Base-by-base conservation (phyloP, 2,797 vertebrate species). In the Glossophaga mutica region DNA sequence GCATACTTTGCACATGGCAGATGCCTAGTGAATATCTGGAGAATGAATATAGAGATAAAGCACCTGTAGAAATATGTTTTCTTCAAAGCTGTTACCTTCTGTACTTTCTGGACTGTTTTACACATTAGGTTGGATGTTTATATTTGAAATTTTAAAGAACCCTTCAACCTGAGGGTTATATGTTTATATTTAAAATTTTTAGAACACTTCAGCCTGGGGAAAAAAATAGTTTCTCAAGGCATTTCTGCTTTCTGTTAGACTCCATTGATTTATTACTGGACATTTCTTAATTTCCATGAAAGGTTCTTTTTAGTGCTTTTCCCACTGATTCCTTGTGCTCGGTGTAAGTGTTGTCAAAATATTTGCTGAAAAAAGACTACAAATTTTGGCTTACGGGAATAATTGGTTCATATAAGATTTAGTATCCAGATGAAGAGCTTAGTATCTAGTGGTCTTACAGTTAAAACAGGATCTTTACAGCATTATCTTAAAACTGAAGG, bases 141-240 rank as follows among this genome's bases (percentile, higher is more conserved):
- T 91, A 42, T 93, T 95, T 92, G 70, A 95, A 95, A 88, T 57
- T 87, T 92, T 90, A 77, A 94, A 92, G 42, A 59, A 87, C 18
- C 6, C 16, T 94, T 94, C 44, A 62, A 65, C 62, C 19, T 89
- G 26, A 5, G 26, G 21, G 15, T 42, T 89, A 32, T 42, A 57
- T 95, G 19, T 79, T 92, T 93, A 92, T 77, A 81, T 90, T 85
- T 94, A 59, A 90, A 94, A 57, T 8, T 68, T 86, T 82, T 29
- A 88, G 44, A 78, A 67, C 37, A 2, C 34, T 85, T 91, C 55
- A 78, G 46, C 62, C 14, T 76, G 42, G 11, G 39, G 18, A 22
- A 29, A 65, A 76, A 86, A 81, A 77, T 39, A 57, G 44, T 85
- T 77, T 94, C 92, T 89, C 57, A 74, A 89, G 39, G 48, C 26